Conservation (phyloP, 2,888 invertebrate genomes). For the Sylvicola cinctus region DNA sequence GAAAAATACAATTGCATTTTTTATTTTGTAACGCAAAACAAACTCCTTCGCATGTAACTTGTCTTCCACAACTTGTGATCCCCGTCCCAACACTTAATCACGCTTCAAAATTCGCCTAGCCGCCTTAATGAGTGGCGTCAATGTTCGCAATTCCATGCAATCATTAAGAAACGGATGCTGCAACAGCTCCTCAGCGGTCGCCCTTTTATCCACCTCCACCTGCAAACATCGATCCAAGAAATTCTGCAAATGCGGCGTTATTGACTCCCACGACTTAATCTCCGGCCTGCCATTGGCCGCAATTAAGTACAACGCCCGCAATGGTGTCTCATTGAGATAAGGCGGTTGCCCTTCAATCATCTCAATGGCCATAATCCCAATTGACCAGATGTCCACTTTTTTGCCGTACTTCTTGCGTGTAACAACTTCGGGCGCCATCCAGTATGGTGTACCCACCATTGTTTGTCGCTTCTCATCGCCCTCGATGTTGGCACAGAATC, state of each 20-base stretch:
- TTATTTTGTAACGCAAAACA: no score
- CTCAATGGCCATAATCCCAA: constrained; percentile 91
- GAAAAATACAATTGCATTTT: no score
- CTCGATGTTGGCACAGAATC: constrained; percentile 92
- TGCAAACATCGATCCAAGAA: constrained; percentile 79
- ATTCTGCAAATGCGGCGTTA: constrained; percentile 57
- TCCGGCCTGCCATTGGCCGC: constrained; percentile 89
- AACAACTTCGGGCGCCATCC: constrained; percentile 96
- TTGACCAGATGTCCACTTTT: constrained; percentile 83
- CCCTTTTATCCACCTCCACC: constrained; percentile 73
- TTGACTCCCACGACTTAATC: constrained; percentile 59
- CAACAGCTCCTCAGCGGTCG: constrained; percentile 69
- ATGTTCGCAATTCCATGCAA: constrained; percentile 57
- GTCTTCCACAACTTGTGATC: no score
- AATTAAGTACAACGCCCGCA: constrained; percentile 82
- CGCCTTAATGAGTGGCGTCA: constrained; percentile 78
- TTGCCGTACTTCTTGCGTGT: constrained; percentile 85
- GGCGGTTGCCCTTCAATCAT: constrained; percentile 97
- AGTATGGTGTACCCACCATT: constrained; percentile 95
- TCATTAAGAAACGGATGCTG: constrained; percentile 79
- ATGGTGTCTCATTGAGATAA: constrained; percentile 83
- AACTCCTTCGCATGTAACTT: no score
- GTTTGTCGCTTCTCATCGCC: constrained; percentile 91
- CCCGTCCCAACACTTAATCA: constrained; percentile 5
- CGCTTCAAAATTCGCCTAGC: constrained; percentile 62